These are phyloP conservation scores for Bufotes viridis DNA, from an alignment of 2,797 vertebrate genomes.

Conservation along the genomic window DNA sequence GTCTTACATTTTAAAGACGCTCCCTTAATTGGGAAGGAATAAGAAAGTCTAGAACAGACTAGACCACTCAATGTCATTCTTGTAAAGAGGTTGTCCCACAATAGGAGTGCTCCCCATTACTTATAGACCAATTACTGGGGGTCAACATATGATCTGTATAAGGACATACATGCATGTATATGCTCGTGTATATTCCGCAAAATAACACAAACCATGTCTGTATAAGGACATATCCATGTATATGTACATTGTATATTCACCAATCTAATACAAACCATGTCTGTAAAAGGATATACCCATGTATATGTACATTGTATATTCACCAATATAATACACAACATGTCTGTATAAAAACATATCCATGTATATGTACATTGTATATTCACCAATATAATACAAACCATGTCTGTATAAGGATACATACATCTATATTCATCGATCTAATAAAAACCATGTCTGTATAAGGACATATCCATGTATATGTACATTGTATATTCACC, in stretches of 20 bases:
- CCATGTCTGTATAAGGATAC: neutral
- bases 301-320: no score
- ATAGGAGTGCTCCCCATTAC: neutral
- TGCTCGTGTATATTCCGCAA: neutral
- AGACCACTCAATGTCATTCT: neutral
- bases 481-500: no score
- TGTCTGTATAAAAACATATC: no score
- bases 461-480: no score
- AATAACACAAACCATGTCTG: neutral
- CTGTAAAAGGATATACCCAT: no score
- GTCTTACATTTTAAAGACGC: constrained; percentile 57
- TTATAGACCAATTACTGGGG: neutral
- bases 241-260: no score
- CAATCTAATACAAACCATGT: no score
- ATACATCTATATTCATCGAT: no score
- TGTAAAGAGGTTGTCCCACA: neutral
- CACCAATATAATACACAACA: no score
- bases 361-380: no score
- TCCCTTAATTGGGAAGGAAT: constrained; percentile 63
- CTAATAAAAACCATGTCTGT: no score
- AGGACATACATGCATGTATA: neutral
- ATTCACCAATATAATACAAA: no score
- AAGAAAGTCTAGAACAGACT: constrained; percentile 41
- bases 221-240: neutral
- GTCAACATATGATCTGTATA: neutral